These are phyloP conservation scores for Poecilia picta DNA, from an alignment of 2,797 vertebrate species.

Conservation along the genomic window DNA sequence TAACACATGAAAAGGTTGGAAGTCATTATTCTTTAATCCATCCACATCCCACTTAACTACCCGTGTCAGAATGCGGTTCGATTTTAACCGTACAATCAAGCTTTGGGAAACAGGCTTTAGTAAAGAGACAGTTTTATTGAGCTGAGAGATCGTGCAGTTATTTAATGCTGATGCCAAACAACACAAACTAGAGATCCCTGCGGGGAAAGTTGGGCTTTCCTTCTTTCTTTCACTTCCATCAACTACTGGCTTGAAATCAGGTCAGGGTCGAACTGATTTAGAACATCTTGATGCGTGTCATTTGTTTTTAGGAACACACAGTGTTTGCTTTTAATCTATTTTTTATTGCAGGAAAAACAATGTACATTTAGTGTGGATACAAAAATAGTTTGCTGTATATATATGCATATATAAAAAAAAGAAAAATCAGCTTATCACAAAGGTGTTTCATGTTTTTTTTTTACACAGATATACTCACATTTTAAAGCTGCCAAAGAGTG, in stretches of 20 bases:
- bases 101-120: constrained; percentile 5
- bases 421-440: constrained; percentile 23
- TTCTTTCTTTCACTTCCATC: constrained; percentile 21
- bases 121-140: constrained; percentile 1
- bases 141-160: constrained; percentile 2
- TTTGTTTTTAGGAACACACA: background rate
- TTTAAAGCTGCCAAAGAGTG: constrained; percentile 64
- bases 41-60: background rate
- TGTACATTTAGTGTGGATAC: constrained; percentile 30
- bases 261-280: background rate
- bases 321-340: background rate
- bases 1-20: background rate
- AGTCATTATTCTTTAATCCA: background rate
- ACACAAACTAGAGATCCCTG: background rate
- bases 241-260: background rate
- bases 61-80: background rate
- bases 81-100: background rate
- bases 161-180: constrained; percentile 18
- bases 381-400: constrained; percentile 51
- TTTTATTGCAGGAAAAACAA: constrained; percentile 60
- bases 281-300: background rate
- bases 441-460: constrained; percentile 17
- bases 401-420: constrained; percentile 8
- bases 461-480: constrained; percentile 31
- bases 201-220: background rate